These are phyloP conservation scores for Gadus macrocephalus DNA, from an alignment of 2,113 vertebrate genomes.

Conservation along the genomic window DNA sequence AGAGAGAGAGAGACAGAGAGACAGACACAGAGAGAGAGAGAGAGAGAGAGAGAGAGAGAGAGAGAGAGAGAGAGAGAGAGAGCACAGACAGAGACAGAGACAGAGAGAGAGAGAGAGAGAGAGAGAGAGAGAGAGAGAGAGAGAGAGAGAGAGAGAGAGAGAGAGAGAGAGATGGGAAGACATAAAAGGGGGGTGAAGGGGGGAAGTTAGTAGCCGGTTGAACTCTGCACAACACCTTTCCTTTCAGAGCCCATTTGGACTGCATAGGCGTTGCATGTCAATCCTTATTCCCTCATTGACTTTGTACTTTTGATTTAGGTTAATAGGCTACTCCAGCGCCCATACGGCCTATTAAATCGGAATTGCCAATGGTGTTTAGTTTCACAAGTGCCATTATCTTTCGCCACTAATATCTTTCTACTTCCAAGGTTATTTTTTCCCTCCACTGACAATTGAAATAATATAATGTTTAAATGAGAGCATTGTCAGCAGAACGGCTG, in stretches of 20 bases:
- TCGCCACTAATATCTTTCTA: background rate
- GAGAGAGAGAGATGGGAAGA: background rate
- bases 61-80: too few relatives aligned
- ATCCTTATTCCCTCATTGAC: slow-evolving; percentile 8
- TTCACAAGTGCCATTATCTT: slow-evolving; percentile 15
- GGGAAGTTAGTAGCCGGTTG: background rate
- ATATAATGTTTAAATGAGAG: background rate
- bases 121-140: too few relatives aligned
- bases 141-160: too few relatives aligned
- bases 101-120: too few relatives aligned
- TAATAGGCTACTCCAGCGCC: background rate
- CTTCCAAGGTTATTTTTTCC: slow-evolving; percentile 3
- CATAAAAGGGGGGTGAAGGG: background rate
- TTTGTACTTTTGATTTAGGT: slow-evolving; percentile 10
- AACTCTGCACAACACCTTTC: background rate
- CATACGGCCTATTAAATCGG: background rate
- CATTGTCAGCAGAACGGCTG: slow-evolving; percentile 9
- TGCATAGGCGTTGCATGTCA: background rate
- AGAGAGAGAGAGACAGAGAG: too few relatives aligned
- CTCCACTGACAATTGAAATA: slow-evolving; percentile 6
- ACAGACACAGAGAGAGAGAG: too few relatives aligned
- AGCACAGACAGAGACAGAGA: too few relatives aligned
- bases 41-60: too few relatives aligned
- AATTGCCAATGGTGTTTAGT: slow-evolving; percentile 16
- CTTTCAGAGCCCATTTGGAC: background rate